These are phyloP conservation scores for Microcebus ravelobensis DNA, from an alignment of 2,113 vertebrate genomes.

Conservation along the genomic window DNA sequence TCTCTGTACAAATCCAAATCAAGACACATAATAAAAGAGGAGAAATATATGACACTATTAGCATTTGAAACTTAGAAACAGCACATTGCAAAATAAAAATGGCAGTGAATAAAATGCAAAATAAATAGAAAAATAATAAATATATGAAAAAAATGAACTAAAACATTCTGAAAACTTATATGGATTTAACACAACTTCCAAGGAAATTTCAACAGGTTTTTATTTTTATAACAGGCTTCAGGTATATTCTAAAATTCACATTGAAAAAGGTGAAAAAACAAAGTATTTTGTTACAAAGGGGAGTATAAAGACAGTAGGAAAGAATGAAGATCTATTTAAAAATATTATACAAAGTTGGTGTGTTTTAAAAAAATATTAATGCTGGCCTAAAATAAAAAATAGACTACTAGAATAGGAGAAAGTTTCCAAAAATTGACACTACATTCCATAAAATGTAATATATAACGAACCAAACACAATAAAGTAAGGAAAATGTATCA, in stretches of 20 bases:
- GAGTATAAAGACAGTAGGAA: background rate
- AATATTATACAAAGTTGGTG: background rate
- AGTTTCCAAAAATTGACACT: background rate
- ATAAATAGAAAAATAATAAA: background rate
- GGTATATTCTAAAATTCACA: slow-evolving; percentile 38
- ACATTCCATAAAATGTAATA: slow-evolving; percentile 20
- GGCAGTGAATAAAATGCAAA: background rate
- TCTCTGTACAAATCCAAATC: slow-evolving; percentile 7
- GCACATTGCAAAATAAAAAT: slow-evolving; percentile 21
- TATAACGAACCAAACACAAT: slow-evolving; percentile 8
- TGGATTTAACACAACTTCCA: slow-evolving; percentile 33
- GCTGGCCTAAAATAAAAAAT: background rate
- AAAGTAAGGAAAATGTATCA: background rate
- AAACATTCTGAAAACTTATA: slow-evolving; percentile 14
- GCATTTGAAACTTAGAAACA: slow-evolving; percentile 30
- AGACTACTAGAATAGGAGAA: background rate
- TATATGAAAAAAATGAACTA: background rate
- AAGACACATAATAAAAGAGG: background rate
- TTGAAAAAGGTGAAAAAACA: background rate
- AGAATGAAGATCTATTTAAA: background rate
- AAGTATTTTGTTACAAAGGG: background rate
- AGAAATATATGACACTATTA: background rate
- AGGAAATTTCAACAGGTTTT: slow-evolving; percentile 33
- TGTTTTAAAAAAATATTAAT: background rate
- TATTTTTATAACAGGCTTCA: background rate